Percentiles rank a stretch among this genome's conserved stretches.
Evolutionary conservation across 1,140 invertebrate species (phyloP).

Genomic region (Holotrichia oblita): DNA sequence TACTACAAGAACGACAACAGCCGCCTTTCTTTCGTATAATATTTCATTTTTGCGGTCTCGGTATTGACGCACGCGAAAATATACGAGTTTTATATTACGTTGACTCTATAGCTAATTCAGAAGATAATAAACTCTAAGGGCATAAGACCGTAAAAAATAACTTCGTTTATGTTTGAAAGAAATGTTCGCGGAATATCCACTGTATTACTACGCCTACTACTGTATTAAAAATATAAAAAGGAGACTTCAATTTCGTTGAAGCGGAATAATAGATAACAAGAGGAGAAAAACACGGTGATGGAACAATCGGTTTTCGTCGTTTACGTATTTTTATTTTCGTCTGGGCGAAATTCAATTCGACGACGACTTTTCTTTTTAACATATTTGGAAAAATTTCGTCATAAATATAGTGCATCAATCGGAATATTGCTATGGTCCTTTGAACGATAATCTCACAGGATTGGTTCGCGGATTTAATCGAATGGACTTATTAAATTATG

Average conservation of each 20-base stretch:
- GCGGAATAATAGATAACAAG: background rate
- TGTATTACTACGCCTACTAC: background rate
- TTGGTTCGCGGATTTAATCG: too few relatives aligned
- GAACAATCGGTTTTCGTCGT: background rate
- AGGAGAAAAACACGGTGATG: background rate
- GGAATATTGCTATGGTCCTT: too few relatives aligned
- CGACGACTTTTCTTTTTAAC: too few relatives aligned
- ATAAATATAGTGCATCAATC: too few relatives aligned
- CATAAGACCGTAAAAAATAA: background rate
- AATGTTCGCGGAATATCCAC: background rate
- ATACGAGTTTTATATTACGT: background rate
- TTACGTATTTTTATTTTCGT: background rate
- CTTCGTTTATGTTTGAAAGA: slow-evolving; percentile 2
- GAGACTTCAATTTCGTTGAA: background rate
- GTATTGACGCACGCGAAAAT: background rate
- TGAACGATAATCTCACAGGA: too few relatives aligned
- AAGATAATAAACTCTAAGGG: background rate
- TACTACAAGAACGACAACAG: too few relatives aligned
- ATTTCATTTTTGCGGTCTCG: background rate
- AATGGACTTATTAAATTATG: too few relatives aligned
- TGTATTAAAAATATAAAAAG: slow-evolving; percentile 10
- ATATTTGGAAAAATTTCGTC: too few relatives aligned
- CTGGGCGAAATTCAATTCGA: background rate
- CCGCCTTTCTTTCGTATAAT: background rate
- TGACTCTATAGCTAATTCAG: background rate